Conservation (phyloP, 2,113 vertebrate genomes). For the Chaetodon auriga region DNA sequence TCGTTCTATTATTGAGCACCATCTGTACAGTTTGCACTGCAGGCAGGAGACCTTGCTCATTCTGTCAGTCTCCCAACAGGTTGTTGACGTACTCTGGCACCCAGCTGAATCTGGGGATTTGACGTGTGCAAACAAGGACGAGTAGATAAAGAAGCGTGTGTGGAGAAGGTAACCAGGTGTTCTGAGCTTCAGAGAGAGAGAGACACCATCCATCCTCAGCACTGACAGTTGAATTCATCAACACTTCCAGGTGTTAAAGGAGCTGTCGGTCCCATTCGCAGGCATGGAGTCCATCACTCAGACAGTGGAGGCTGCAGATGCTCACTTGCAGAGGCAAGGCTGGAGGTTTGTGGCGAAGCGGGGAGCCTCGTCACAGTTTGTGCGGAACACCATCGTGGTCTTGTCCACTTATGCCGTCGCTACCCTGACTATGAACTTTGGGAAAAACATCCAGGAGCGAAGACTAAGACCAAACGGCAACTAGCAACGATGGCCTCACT, state of each 20-base stretch:
- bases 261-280: background rate
- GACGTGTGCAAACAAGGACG: slow-evolving; percentile 47
- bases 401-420: slow-evolving; percentile 67
- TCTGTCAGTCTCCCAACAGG: slow-evolving; percentile 40
- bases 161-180: slow-evolving; percentile 11
- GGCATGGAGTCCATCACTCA: slow-evolving; percentile 62
- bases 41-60: slow-evolving; percentile 28
- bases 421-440: slow-evolving; percentile 69
- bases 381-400: slow-evolving; percentile 73
- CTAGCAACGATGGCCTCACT: slow-evolving; percentile 11
- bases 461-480: slow-evolving; percentile 44
- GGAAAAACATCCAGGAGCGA: slow-evolving; percentile 63
- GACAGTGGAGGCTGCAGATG: slow-evolving; percentile 31
- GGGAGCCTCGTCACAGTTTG: slow-evolving; percentile 72
- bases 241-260: background rate
- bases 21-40: slow-evolving; percentile 34
- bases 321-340: slow-evolving; percentile 33
- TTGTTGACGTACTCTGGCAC: slow-evolving; percentile 63
- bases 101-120: slow-evolving; percentile 64
- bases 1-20: slow-evolving; percentile 35
- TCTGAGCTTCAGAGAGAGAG: slow-evolving; percentile 10
- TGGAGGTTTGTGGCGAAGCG: slow-evolving; percentile 37
- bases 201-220: background rate
- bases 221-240: slow-evolving; percentile 18
- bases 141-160: slow-evolving; percentile 50